Evolutionary conservation across 2,113 vertebrate species (phyloP), one percentile per base, ranked within the genome.

Genomic region (Acanthisitta chloris): DNA sequence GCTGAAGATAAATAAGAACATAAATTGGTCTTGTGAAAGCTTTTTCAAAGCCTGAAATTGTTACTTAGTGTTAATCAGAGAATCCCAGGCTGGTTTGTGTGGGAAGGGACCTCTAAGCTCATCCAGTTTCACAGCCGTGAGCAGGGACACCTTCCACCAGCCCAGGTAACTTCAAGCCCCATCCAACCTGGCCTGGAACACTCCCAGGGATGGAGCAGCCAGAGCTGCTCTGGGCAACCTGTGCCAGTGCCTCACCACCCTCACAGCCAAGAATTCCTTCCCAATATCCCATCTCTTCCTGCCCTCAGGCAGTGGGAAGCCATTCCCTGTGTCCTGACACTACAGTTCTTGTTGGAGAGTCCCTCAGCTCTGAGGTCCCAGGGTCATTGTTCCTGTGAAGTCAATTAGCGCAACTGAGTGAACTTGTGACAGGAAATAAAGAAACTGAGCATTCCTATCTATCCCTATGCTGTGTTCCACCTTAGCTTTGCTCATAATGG

Each of bases 401-500:
- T 48, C 16, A 4, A 40, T 42, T 7, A 28, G 62, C 59, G 28
- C 31, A 10, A 6, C 42, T 12, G 12, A 16, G 54, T 10, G 46
- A 8, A 34, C 7, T 2, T 31, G 38, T 14, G 61, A 3, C 11
- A 62, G 38, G n/a, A 28, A 10, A 8, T 5, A 8, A 66, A 62
- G 12, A 13, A 45, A 34, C 3, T 0, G 0, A 9, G 26, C 3
- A 0, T 29, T 48, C 9, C 1, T 11, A 3, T 20, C 45, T 45
- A 0, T 11, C 29, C 36, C 9, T 67, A 3, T 28, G 0, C 51
- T 4, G 0, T 2, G 12, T 9, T 49, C 58, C 78, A 29, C n/a
- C 42, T 40, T 31, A 51, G 45, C 59, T 49, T 14, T 55, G 46
- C 57, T 45, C 5, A 4, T 6, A 2, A 24, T 24, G 72, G 28